Evolutionary conservation across 2,888 invertebrate species (phyloP), one percentile per base, ranked within the genome.

Genomic region (Sesamia inferens): DNA sequence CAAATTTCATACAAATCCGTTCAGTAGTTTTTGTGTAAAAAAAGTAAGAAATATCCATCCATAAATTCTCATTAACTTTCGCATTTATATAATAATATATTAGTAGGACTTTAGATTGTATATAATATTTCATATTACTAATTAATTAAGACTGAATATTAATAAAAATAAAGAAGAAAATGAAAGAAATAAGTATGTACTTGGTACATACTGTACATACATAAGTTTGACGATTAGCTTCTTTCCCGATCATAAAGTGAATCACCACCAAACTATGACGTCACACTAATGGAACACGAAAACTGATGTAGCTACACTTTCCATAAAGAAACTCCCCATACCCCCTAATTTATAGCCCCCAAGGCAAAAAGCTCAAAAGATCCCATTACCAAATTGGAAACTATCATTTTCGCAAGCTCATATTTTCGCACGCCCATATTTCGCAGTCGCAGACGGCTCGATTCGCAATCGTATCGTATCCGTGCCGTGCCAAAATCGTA

Each of bases 401-500:
- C 85, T 85, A 86, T 81, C 75, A 84, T 85, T 85, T 75, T 78
- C 58, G 59, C 70, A 42, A 39, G 79, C 80, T 76, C 79, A 87
- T 87, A 89, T 83, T 87, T 89, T 76, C 58, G 66, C 74, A 61
- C 16, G 76, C 75, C 72, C 79, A 87, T 87, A 89, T 83, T 87
- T 89, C 79, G 64, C 67, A 76, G 57, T 83, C 62, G 77, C 80
- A 86, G 85, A 84, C 86, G 76, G 76, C 80, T 84, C 84, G 85
- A 82, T 82, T 88, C 83, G 82, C 76, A 64, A 74, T 80, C 83
- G 81, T 66, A 86, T 84, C 86, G 85, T 83, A 83, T 85, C 84
- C 74, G 76, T 77, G 76, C 81, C 86, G 89, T 90, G 91, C 92
- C 91, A 91, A 89, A 86, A 81, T 85, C 89, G 86, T 92, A 92